Percentiles rank a stretch among this genome's conserved stretches.
phyloP scores from a whole-genome alignment of 2,113 vertebrate species.

The Salvelinus sp. region DNA sequence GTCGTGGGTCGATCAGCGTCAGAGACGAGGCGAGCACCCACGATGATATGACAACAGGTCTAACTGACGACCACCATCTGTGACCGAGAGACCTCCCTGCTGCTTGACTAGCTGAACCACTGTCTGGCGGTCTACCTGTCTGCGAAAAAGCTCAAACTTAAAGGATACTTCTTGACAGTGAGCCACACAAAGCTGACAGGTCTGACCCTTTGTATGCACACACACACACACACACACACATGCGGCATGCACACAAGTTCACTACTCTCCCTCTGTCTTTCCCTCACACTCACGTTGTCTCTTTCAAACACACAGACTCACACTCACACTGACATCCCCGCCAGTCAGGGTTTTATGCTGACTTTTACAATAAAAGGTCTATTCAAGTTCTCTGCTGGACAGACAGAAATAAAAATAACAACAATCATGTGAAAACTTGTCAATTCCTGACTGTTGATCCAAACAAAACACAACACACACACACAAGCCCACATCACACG shows the following conservation, averaged over 20 bases:
- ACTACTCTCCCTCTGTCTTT: no score
- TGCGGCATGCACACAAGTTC: neutral
- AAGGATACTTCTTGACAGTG: neutral
- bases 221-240: no score
- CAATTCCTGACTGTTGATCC: neutral
- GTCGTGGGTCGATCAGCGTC: constrained; percentile 22
- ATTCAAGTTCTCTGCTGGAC: neutral
- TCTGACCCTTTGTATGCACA: neutral
- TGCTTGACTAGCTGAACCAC: neutral
- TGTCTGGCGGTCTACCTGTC: neutral
- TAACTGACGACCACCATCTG: neutral
- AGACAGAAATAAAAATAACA: neutral
- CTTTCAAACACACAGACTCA: no score
- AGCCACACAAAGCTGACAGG: neutral
- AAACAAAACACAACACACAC: neutral
- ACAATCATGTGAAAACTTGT: neutral
- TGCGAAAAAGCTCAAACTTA: neutral
- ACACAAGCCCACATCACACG: no score
- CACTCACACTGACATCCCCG: neutral
- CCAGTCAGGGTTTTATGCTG: neutral
- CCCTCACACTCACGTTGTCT: no score
- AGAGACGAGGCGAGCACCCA: neutral
- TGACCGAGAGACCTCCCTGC: neutral
- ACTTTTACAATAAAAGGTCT: neutral
- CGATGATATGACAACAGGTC: neutral